Evolutionary conservation across 2,113 vertebrate species (phyloP).

Genomic region (Paratilapia polleni): DNA sequence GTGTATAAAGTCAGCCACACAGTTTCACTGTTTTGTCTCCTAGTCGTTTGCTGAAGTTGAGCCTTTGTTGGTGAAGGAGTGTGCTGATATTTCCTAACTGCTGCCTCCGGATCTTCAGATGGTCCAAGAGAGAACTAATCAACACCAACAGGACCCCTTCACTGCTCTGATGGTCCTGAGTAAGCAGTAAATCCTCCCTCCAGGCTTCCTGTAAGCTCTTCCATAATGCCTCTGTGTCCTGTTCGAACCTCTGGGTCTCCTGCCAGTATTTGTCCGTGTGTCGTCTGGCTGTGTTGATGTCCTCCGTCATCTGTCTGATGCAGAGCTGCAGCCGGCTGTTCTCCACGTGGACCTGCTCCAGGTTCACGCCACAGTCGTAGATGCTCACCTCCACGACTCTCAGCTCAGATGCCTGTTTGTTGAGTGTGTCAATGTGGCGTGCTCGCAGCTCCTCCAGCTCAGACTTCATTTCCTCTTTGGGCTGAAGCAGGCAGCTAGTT

Average conservation of each 20-base stretch:
- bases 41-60: constrained; percentile 51
- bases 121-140: neutral
- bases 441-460: constrained; percentile 39
- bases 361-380: constrained; percentile 44
- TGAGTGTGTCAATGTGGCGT: constrained; percentile 20
- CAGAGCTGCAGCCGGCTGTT: constrained; percentile 71
- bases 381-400: constrained; percentile 57
- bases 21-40: constrained; percentile 5
- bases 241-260: neutral
- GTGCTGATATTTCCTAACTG: neutral
- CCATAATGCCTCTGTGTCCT: neutral
- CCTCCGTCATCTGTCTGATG: constrained; percentile 42
- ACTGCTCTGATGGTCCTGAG: neutral
- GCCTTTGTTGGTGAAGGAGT: constrained; percentile 28
- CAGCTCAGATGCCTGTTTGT: constrained; percentile 49
- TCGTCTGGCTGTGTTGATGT: neutral
- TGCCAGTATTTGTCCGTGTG: neutral
- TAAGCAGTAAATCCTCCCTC: neutral
- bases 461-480: constrained; percentile 51
- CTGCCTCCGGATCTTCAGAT: constrained; percentile 18
- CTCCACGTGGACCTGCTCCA: constrained; percentile 67
- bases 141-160: neutral
- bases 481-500: constrained; percentile 36
- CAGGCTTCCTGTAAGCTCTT: constrained; percentile 43
- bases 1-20: neutral